Base-by-base conservation (phyloP, 2,113 vertebrate species). In the Glareola pratincola region DNA sequence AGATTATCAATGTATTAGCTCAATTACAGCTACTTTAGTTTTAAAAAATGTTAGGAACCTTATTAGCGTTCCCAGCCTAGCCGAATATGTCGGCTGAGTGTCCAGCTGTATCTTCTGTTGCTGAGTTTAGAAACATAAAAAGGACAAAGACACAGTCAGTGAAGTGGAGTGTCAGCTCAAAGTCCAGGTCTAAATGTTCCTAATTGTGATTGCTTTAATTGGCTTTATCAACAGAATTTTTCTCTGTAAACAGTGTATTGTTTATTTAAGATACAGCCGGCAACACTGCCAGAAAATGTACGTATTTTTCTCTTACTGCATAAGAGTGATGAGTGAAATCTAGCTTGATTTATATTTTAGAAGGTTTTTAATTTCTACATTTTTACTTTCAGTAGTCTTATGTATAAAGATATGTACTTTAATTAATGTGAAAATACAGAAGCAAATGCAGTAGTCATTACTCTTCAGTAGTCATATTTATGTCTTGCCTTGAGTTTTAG, bases 11-110 rank as follows among this genome's bases (percentile, higher is more conserved):
- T 68, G 13, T 37, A 88, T 88, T 86, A 87, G n/a, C 67, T 96
- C 78, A 91, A 69, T 83, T 71, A 51, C 43, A 90, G 67, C 48
- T 81, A 62, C 64, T 74, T 83, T 69, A 69, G 29, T 67, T 97
- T 86, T 94, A 53, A 76, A 93, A 96, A 95, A 86, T 93, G 26
- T 73, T 77, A 96, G 64, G 74, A 88, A 72, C 6, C 72, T 91
- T n/a, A 83, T 68, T 82, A 92, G 68, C 8, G 27, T 68, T 79
- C 59, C 66, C 37, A 87, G 36, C 22, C 34, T 36, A 53, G 64
- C 17, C 85, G 59, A 92, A 81, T 93, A 76, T 37, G 59, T 53
- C 21, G 72, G 26, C 17, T 90, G 63, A 86, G 30, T 78, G 57
- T 90, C 8, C 16, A 92, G 37, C 30, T 91, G 50, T 79, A 76